A percentile compares a stretch with the other conserved stretches of the same genome.
Evolutionary conservation across 2,888 invertebrate genomes (phyloP).

Genomic region (Cremastinae sp.): DNA sequence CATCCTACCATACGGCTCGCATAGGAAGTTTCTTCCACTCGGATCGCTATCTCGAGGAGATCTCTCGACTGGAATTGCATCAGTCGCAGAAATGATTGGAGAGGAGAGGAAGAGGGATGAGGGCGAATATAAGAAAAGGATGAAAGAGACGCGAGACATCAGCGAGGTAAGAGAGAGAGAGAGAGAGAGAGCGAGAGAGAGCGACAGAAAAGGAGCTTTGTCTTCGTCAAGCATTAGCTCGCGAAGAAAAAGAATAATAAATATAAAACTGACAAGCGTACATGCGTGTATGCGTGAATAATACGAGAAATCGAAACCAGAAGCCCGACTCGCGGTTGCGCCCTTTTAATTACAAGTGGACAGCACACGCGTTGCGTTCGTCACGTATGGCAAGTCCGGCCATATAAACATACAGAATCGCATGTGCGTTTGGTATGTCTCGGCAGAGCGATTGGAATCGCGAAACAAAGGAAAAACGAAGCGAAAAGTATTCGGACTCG

Average conservation of each 20-base stretch:
- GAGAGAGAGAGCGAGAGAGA: conserved; percentile 8
- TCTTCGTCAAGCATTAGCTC: conserved; percentile 49
- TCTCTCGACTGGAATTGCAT: conserved; percentile 18
- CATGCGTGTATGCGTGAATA: conserved; percentile 6
- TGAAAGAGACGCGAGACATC: too few relatives aligned
- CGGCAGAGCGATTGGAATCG: conserved; percentile 59
- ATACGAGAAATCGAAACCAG: background rate
- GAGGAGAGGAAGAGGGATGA: conserved; percentile 1
- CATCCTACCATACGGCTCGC: conserved; percentile 16
- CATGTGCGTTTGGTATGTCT: conserved; percentile 14
- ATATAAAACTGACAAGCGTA: conserved; percentile 31
- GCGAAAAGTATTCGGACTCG: conserved; percentile 64
- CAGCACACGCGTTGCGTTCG: conserved; percentile 52
- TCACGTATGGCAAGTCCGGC: too few relatives aligned
- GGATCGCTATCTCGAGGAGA: conserved; percentile 20
- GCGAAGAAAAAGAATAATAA: conserved; percentile 59
- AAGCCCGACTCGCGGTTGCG: conserved; percentile 6
- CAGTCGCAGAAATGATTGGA: conserved; percentile 18
- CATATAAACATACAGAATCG: conserved; percentile 17
- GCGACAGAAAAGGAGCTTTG: conserved; percentile 30
- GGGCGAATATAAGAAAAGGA: conserved; percentile 13
- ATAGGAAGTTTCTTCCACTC: conserved; percentile 4
- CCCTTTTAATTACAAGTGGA: conserved; percentile 10
- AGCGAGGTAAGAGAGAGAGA: too few relatives aligned
- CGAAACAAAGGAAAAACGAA: conserved; percentile 58